Evolutionary conservation across 2,888 invertebrate genomes (phyloP).

Genomic region (Netelia fuscicornis): DNA sequence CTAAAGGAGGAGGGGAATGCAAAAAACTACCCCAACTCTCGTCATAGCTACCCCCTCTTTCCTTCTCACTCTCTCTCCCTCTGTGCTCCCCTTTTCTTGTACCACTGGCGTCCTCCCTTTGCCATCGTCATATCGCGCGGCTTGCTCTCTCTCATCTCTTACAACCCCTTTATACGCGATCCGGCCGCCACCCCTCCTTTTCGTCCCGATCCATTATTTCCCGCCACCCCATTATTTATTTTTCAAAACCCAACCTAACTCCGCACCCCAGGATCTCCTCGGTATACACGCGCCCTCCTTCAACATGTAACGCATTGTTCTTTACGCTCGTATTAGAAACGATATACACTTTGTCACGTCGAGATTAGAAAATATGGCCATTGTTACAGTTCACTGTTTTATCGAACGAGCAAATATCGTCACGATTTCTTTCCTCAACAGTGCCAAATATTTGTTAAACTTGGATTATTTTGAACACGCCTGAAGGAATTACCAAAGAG

Average conservation of each 20-base stretch:
- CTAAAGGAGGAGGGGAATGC: constrained; percentile 18
- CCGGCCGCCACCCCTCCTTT: constrained; percentile 19
- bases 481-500: no score
- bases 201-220: constrained; percentile 73
- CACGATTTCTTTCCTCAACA: no score
- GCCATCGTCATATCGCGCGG: constrained; percentile 1
- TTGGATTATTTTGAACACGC: no score
- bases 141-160: constrained; percentile 42
- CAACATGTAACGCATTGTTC: background rate
- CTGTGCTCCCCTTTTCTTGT: constrained; percentile 7
- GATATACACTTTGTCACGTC: constrained; percentile 7
- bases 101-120: background rate
- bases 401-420: no score
- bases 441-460: no score
- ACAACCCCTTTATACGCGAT: constrained; percentile 48
- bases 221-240: constrained; percentile 77
- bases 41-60: no score
- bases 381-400: background rate
- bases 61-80: no score
- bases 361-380: no score
- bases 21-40: background rate
- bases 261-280: constrained; percentile 3
- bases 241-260: constrained; percentile 70
- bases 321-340: background rate
- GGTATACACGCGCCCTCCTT: constrained; percentile 38